phyloP scores from a whole-genome alignment of 2,113 vertebrate species.

The Aspiorhynchus laticeps region DNA sequence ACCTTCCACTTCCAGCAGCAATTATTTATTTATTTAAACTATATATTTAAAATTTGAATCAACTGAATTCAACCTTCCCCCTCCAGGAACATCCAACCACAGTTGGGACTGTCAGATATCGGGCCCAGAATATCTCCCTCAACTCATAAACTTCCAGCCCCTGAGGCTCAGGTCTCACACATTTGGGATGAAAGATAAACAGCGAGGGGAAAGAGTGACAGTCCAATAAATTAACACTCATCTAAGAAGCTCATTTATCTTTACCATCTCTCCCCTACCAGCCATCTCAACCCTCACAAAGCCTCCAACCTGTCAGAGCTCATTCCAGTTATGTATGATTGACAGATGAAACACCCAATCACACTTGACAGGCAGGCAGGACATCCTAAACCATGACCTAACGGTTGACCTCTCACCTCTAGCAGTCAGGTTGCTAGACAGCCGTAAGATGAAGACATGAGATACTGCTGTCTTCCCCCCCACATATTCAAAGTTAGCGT shows the following conservation, averaged over 20 bases:
- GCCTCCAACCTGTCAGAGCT: constrained; percentile 56
- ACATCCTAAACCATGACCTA: constrained; percentile 70
- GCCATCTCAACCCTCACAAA: constrained; percentile 24
- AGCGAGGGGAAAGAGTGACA: constrained; percentile 28
- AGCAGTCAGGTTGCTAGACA: constrained; percentile 61
- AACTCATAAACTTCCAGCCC: constrained; percentile 26
- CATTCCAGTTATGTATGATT: constrained; percentile 66
- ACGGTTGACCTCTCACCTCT: constrained; percentile 52
- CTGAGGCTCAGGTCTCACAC: constrained; percentile 25
- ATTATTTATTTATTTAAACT: no score
- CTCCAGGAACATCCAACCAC: not conserved
- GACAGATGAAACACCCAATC: constrained; percentile 70
- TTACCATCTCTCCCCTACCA: constrained; percentile 14
- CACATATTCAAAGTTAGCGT: not conserved
- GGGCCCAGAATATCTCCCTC: not conserved
- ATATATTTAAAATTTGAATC: no score
- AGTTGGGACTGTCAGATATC: not conserved
- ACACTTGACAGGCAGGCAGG: constrained; percentile 72
- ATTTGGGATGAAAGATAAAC: constrained; percentile 44
- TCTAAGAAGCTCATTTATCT: constrained; percentile 27
- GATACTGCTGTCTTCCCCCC: not conserved
- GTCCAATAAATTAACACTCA: constrained; percentile 30
- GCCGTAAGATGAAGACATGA: constrained; percentile 51
- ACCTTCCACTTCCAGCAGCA: no score
- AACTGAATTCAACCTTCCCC: not conserved